phyloP scores from a whole-genome alignment of 1,140 invertebrate genomes.

The Drosophila lowei region DNA sequence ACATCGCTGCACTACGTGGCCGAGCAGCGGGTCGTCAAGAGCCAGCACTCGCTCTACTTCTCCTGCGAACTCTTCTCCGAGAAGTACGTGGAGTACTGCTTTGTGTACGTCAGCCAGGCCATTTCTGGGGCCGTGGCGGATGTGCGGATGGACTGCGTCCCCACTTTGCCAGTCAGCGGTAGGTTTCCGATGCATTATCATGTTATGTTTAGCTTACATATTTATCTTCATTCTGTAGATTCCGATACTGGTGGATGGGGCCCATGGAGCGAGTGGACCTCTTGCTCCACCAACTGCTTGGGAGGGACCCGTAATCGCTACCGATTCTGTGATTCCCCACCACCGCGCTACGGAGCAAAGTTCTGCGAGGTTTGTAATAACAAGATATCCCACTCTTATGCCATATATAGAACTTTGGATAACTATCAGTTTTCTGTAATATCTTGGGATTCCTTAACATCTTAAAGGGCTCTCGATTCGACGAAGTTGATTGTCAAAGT shows the following conservation, averaged over 20 bases:
- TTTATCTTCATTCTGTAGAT: slow-evolving; percentile 83
- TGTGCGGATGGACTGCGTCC: slow-evolving; percentile 91
- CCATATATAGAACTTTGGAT: neutral
- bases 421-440: too few species aligned
- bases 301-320: slow-evolving; percentile 90
- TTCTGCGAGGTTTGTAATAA: slow-evolving; percentile 89
- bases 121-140: slow-evolving; percentile 91
- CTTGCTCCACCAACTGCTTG: slow-evolving; percentile 91
- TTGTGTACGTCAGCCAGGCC: slow-evolving; percentile 92
- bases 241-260: slow-evolving; percentile 91
- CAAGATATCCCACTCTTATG: neutral
- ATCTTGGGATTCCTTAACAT: slow-evolving; percentile 29
- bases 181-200: slow-evolving; percentile 52
- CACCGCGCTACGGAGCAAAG: slow-evolving; percentile 91
- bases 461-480: slow-evolving; percentile 36
- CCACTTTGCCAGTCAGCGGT: slow-evolving; percentile 91
- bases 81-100: slow-evolving; percentile 92
- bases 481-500: slow-evolving; percentile 42
- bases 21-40: slow-evolving; percentile 85
- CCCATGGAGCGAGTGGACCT: slow-evolving; percentile 91
- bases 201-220: neutral
- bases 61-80: slow-evolving; percentile 92
- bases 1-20: slow-evolving; percentile 87
- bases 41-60: slow-evolving; percentile 89
- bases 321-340: slow-evolving; percentile 92